Conservation (phyloP, 2,113 vertebrate genomes). For the Cranoglanis bouderius region DNA sequence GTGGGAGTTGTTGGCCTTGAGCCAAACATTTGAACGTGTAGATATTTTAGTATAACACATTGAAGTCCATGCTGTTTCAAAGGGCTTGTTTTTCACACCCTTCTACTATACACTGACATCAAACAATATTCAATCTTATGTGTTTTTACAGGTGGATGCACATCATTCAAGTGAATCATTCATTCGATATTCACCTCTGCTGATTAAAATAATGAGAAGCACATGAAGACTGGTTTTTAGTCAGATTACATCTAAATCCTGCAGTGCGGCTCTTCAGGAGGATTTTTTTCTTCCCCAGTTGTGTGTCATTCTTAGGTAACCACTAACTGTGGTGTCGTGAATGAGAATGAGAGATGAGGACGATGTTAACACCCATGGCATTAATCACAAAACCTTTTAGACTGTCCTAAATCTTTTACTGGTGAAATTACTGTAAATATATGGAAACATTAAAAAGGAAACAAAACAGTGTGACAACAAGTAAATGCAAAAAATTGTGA, state of each 20-base stretch:
- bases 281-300: neutral
- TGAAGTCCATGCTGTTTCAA: neutral
- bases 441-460: neutral
- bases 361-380: neutral
- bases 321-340: neutral
- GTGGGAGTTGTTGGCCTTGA: conserved; percentile 29
- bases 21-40: conserved; percentile 21
- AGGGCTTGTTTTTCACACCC: neutral
- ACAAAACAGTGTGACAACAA: neutral
- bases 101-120: neutral
- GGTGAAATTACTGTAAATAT: neutral
- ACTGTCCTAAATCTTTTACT: neutral
- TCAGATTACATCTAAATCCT: neutral
- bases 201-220: neutral
- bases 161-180: neutral
- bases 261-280: neutral
- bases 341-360: neutral
- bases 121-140: neutral
- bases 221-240: neutral
- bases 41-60: conserved; percentile 4
- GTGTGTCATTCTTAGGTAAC: conserved; percentile 4
- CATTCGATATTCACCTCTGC: neutral
- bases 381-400: neutral
- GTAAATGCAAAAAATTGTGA: neutral
- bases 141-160: neutral